phyloP scores from a whole-genome alignment of 2,797 vertebrate species.

The Falco peregrinus region DNA sequence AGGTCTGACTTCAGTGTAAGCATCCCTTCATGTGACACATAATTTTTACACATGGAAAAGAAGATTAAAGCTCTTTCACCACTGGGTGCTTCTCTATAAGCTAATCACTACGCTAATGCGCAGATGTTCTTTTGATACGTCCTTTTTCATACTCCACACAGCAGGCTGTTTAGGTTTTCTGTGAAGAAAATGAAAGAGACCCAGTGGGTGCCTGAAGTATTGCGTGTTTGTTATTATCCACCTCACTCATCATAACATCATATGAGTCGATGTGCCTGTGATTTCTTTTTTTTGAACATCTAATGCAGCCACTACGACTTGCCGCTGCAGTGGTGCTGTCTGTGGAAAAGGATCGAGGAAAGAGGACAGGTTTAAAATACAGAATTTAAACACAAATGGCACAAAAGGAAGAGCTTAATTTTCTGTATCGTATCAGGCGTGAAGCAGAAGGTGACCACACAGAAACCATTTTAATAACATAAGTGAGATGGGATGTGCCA shows the following conservation, averaged over 20 bases:
- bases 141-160: background rate
- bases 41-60: background rate
- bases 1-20: background rate
- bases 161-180: background rate
- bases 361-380: background rate
- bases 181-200: slow-evolving; percentile 22
- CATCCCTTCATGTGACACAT: background rate
- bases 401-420: background rate
- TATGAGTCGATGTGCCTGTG: background rate
- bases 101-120: background rate
- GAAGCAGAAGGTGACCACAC: background rate
- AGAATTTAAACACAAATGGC: background rate
- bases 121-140: background rate
- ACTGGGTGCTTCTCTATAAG: background rate
- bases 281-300: background rate
- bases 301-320: background rate
- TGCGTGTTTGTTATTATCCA: background rate
- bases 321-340: background rate
- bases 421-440: background rate
- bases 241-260: background rate
- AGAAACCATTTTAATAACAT: background rate
- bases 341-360: background rate
- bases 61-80: slow-evolving; percentile 19
- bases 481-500: slow-evolving; percentile 2
- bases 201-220: background rate